Conservation (phyloP, 1,140 invertebrate species). For the Drosophila pandora region DNA sequence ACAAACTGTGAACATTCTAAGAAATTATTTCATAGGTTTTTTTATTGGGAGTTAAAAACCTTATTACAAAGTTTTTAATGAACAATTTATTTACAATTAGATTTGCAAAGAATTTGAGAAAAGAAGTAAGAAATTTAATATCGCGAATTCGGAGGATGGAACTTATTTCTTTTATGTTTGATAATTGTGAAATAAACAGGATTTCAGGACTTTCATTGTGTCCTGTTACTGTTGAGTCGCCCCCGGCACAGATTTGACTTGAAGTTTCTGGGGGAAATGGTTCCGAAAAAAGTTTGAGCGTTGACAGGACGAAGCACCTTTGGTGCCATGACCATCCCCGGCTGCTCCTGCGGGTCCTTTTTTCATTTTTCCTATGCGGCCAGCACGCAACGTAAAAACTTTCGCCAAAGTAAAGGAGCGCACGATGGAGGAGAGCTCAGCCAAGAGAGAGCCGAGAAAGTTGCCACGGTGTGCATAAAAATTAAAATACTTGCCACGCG, state of each 20-base stretch:
- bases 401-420: constrained; percentile 46
- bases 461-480: constrained; percentile 71
- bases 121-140: background rate
- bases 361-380: constrained; percentile 21
- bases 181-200: background rate
- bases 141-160: background rate
- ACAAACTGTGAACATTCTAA: too few relatives aligned
- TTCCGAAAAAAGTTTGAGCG: constrained; percentile 41
- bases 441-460: constrained; percentile 36
- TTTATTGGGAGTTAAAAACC: too few relatives aligned
- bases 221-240: constrained; percentile 32
- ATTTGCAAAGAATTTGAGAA: too few relatives aligned
- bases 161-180: background rate
- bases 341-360: constrained; percentile 5
- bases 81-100: too few relatives aligned
- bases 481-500: constrained; percentile 75
- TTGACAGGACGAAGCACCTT: constrained; percentile 40
- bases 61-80: too few relatives aligned
- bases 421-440: constrained; percentile 21
- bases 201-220: background rate
- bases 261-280: constrained; percentile 32
- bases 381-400: constrained; percentile 71
- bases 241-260: constrained; percentile 46
- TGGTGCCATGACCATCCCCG: constrained; percentile 2
- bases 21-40: too few relatives aligned